A percentile compares a stretch with the other conserved stretches of the same genome.
These are phyloP conservation scores for Diabrotica virgifera DNA, from an alignment of 1,140 invertebrate genomes.

Conservation along the genomic window DNA sequence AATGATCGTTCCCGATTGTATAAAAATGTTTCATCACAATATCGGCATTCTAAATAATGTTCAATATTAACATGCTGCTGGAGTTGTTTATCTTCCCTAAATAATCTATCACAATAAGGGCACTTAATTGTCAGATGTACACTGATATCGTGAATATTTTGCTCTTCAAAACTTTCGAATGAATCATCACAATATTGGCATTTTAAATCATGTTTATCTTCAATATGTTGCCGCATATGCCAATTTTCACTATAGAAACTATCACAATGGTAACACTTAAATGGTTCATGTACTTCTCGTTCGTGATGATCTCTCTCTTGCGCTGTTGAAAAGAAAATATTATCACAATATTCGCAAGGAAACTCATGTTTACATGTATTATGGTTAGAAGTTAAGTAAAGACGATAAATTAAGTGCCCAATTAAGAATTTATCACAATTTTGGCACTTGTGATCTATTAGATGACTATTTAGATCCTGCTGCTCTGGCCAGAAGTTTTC, in stretches of 20 bases:
- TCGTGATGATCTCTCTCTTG: background rate
- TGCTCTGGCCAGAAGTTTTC: no score
- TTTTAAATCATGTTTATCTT: background rate
- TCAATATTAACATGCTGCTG: background rate
- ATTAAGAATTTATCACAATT: no score
- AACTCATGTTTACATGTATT: no score
- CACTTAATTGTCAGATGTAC: background rate
- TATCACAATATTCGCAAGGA: background rate
- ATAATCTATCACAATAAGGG: conserved; percentile 1
- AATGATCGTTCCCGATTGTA: background rate
- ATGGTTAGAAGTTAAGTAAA: no score
- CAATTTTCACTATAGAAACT: background rate
- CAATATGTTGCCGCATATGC: background rate
- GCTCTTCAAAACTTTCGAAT: background rate
- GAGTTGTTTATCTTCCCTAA: background rate
- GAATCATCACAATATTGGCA: background rate
- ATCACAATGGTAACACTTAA: background rate
- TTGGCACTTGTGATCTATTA: no score
- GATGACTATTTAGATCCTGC: no score
- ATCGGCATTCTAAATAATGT: background rate
- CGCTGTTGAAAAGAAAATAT: background rate
- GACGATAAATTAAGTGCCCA: no score
- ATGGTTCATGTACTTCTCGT: background rate
- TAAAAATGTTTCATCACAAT: background rate
- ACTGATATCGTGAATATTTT: background rate